Evolutionary conservation across 2,888 invertebrate genomes (phyloP).

Genomic region (Spodoptera littoralis): DNA sequence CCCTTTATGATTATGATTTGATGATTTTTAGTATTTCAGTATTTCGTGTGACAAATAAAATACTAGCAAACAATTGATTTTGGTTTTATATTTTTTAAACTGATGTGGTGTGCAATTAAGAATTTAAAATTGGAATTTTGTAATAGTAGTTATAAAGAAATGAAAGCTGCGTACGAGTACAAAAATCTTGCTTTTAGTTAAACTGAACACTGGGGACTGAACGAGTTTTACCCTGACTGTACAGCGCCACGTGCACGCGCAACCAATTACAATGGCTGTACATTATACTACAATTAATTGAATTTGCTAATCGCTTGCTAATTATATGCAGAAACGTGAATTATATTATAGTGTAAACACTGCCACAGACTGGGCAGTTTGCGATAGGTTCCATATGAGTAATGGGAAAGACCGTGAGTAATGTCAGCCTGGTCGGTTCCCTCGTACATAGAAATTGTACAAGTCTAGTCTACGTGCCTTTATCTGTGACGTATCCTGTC

Average conservation of each 20-base stretch:
- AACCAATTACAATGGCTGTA: slow-evolving; percentile 1
- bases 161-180: neutral
- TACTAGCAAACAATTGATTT: neutral
- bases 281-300: neutral
- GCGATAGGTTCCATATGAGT: slow-evolving; percentile 43
- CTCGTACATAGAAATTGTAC: slow-evolving; percentile 32
- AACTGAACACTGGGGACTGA: neutral
- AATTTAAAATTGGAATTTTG: neutral
- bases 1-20: slow-evolving; percentile 53
- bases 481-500: slow-evolving; percentile 55
- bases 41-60: slow-evolving; percentile 6
- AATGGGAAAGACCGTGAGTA: slow-evolving; percentile 56
- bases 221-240: slow-evolving; percentile 6
- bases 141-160: neutral
- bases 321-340: slow-evolving; percentile 16
- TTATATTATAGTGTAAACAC: slow-evolving; percentile 11
- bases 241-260: neutral
- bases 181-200: neutral
- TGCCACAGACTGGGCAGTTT: slow-evolving; percentile 19
- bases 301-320: slow-evolving; percentile 12
- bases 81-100: neutral
- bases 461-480: slow-evolving; percentile 24
- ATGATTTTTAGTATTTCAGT: neutral
- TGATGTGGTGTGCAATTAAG: neutral
- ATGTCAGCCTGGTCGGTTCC: slow-evolving; percentile 47